Conservation (phyloP, 2,113 vertebrate genomes). For the Mus musculus region DNA sequence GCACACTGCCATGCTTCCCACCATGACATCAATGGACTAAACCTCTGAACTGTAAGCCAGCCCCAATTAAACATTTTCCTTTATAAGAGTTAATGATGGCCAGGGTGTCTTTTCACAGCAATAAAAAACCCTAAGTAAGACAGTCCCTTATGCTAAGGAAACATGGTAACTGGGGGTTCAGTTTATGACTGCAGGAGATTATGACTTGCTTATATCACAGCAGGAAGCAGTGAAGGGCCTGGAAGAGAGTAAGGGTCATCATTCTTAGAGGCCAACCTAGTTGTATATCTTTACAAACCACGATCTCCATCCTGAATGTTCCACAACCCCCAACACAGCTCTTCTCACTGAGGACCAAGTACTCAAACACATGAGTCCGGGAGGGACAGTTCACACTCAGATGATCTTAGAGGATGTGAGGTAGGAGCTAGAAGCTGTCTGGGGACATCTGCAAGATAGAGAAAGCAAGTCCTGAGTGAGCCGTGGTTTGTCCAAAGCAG, state of each 20-base stretch:
- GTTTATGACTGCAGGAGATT: background rate
- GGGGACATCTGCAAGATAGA: background rate
- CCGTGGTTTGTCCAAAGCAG: background rate
- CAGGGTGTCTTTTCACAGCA: too few relatives aligned
- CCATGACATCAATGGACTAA: too few relatives aligned
- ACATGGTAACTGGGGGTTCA: background rate
- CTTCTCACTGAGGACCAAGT: background rate
- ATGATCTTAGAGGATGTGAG: background rate
- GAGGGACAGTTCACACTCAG: background rate
- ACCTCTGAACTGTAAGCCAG: too few relatives aligned
- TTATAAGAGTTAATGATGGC: too few relatives aligned
- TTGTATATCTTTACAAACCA: background rate
- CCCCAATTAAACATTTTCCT: too few relatives aligned
- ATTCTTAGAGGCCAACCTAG: background rate
- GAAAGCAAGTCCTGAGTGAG: background rate
- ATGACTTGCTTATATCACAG: background rate
- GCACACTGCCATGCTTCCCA: too few relatives aligned
- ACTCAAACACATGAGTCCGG: background rate
- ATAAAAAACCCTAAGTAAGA: too few relatives aligned
- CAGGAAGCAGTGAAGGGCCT: background rate
- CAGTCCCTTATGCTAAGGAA: background rate
- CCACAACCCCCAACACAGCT: background rate
- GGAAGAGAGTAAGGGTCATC: background rate
- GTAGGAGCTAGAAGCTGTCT: background rate
- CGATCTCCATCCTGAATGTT: background rate